phyloP scores from a whole-genome alignment of 1,140 invertebrate species.

The Gryllus bimaculatus region DNA sequence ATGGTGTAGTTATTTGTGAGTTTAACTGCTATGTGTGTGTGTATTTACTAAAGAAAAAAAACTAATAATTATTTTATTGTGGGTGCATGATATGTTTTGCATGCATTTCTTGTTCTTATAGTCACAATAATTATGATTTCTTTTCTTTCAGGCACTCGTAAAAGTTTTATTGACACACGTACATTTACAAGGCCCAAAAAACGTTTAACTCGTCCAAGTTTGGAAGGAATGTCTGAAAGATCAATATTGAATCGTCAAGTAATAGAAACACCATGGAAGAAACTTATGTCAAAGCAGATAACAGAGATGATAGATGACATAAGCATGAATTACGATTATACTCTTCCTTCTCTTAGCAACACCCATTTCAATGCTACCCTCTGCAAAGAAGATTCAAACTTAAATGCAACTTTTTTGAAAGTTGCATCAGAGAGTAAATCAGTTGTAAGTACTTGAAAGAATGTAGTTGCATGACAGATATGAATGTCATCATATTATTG shows the following conservation, averaged over 20 bases:
- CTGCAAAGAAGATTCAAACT: background rate
- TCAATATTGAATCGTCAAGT: background rate
- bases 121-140: background rate
- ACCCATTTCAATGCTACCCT: background rate
- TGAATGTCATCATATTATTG: too few species aligned
- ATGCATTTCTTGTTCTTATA: background rate
- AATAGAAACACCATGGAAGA: background rate
- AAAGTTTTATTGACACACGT: constrained; percentile 17
- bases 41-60: too few species aligned
- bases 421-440: background rate
- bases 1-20: too few species aligned
- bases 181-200: constrained; percentile 22
- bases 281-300: background rate
- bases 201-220: constrained; percentile 10
- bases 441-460: background rate
- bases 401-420: background rate
- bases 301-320: background rate
- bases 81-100: background rate
- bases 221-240: constrained; percentile 12
- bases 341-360: background rate
- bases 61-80: background rate
- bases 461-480: too few species aligned
- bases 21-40: too few species aligned
- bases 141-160: constrained; percentile 9
- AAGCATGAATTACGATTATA: background rate